Evolutionary conservation across 2,113 vertebrate genomes (phyloP), one percentile per base, ranked within the genome.

Genomic region (Alouatta palliata): DNA sequence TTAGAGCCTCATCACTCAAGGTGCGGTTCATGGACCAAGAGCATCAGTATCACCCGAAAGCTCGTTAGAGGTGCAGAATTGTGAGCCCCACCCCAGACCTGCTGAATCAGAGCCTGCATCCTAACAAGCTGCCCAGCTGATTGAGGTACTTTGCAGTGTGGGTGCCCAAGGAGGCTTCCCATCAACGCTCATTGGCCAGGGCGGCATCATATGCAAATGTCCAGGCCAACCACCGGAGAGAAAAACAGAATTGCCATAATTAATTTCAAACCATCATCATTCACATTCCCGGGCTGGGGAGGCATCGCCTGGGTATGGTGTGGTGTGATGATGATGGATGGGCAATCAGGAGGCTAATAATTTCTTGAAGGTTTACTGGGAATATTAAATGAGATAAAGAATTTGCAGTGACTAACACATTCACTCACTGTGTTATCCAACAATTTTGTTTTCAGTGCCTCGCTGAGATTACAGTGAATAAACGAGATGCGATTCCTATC

Each of bases 11-110:
- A 0, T 21, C 3, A 64, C 19, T 27, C 52, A 54, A 66, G 84
- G 73, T 20, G 85, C 52, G 47, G 21, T 25, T 40, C 49, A 14
- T 6, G 4, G n/a, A 5, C 27, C 2, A 3, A 30, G 58, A 45
- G n/a, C 76, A 27, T 8, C 37, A 7, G 56, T 12, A 1, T 2
- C 71, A 0, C 6, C 58, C 4, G 0, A 5, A 40, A 61, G 49
- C 40, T 82, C 4, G 0, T 23, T 2, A 40, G 82, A 64, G 12
- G 2, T 4, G 13, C 80, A 52, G 85, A 17, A 37, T 9, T 21
- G 16, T 5, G 20, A 17, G 71, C 40, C 47, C 73, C 32, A 13
- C 37, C 66, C 64, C 6, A 19, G 76, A 66, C 32, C 54, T 30
- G n/a, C 80, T 47, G 68, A 84, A 19, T 40, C 75, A 32, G 85